Base-by-base conservation (phyloP, 2,797 vertebrate species). In the Scleropages formosus region DNA sequence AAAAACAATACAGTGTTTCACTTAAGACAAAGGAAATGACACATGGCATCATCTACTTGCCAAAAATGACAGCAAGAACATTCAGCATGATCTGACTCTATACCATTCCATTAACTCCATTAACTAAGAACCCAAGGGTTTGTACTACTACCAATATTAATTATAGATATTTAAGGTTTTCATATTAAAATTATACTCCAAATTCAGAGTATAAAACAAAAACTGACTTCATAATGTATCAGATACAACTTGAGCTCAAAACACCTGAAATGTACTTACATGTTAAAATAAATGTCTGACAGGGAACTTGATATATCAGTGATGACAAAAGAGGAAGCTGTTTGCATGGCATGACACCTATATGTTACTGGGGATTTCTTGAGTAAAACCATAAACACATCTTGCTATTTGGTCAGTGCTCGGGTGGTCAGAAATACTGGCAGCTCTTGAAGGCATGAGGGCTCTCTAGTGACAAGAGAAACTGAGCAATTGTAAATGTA, bases 21-120 rank as follows among this genome's bases (percentile, higher is more conserved):
- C 70, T 26, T 53, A 70, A 22, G 53, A 51, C 71, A 51, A 13
- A 39, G n/a, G n/a, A 39, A 6, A 39, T 39, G 31, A 39, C 6
- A 39, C 6, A 39, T 39, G 31, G 31, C 2, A 6, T 39, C 31
- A 6, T 39, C 31, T 27, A 44, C 49, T 51, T 51, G 68, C 13
- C 68, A 70, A 58, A 39, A 70, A 70, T 22, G 44, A 73, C 67
- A 69, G n/a, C 31, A 27, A 39, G 60, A 64, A 69, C 62, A 44
- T 64, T 68, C 46, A 6, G 67, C 56, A 74, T n/a, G 16, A 74
- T 27, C 56, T 22, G 9, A n/a, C 24, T 26, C 64, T 20, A 70
- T 60, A 65, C 24, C 51, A 61, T 77, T 49, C 61, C 18, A 58
- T 7, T 69, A 13, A 16, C 18, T 69, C 69, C 47, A 4, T 10